Evolutionary conservation across 2,113 vertebrate species (phyloP).

Genomic region (Callionymus lyra): DNA sequence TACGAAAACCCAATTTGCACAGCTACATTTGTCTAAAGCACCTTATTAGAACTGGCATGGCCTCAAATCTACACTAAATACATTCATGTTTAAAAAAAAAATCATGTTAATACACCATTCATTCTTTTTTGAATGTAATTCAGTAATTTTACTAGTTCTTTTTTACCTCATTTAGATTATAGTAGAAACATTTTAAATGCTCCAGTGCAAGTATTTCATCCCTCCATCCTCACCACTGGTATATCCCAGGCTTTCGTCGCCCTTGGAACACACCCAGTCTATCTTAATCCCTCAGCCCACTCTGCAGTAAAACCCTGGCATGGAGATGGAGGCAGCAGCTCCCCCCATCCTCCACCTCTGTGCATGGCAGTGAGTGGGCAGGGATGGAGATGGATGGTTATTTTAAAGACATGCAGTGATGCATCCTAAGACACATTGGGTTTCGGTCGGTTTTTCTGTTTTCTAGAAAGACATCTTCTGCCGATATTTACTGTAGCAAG

Average conservation of each 20-base stretch:
- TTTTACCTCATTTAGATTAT: background rate
- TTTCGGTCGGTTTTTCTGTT: slow-evolving; percentile 7
- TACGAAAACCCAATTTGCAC: too few species aligned
- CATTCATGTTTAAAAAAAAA: too few species aligned
- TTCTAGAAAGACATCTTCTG: slow-evolving; percentile 28
- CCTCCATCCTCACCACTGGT: slow-evolving; percentile 62
- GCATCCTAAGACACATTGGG: background rate
- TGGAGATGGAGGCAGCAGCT: slow-evolving; percentile 41
- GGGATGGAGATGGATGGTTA: slow-evolving; percentile 31
- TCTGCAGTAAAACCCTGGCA: slow-evolving; percentile 67
- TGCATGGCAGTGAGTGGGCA: slow-evolving; percentile 53
- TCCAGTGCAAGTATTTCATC: slow-evolving; percentile 46
- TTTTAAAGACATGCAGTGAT: slow-evolving; percentile 18
- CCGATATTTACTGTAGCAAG: slow-evolving; percentile 34
- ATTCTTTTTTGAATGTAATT: too few species aligned
- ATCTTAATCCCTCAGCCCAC: slow-evolving; percentile 65
- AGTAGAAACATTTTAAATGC: slow-evolving; percentile 13
- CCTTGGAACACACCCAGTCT: slow-evolving; percentile 64
- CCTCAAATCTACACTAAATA: too few species aligned
- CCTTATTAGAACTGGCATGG: too few species aligned
- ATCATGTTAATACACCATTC: too few species aligned
- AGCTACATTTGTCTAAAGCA: too few species aligned
- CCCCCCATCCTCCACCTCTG: slow-evolving; percentile 48
- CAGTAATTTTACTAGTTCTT: background rate
- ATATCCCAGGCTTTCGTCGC: slow-evolving; percentile 76